Conservation (phyloP, 2,113 vertebrate genomes). For the Melanocharis versteri region DNA sequence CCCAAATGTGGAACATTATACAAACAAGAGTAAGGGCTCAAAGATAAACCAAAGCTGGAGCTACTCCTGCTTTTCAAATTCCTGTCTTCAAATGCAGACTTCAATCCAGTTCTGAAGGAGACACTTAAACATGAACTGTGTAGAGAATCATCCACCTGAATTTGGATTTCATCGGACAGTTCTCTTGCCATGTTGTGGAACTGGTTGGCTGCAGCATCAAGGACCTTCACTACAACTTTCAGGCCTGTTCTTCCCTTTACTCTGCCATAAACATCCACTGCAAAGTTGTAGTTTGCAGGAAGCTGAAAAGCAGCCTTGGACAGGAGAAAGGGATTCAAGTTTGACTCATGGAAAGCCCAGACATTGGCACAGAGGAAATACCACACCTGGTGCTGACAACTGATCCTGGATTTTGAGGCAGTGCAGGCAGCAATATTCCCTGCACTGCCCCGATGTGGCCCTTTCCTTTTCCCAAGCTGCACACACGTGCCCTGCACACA, state of each 20-base stretch:
- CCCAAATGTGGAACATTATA: not conserved
- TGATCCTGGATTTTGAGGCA: not conserved
- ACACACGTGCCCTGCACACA: fast-evolving
- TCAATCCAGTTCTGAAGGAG: not conserved
- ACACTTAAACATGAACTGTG: not conserved
- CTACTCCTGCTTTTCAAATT: not conserved
- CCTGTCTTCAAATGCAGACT: not conserved
- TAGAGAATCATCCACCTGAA: conserved; percentile 79
- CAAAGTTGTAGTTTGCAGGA: conserved; percentile 84
- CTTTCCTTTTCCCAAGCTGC: not conserved
- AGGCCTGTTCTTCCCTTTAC: conserved; percentile 86
- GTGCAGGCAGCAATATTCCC: not conserved
- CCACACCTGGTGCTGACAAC: not conserved
- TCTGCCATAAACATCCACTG: conserved; percentile 84
- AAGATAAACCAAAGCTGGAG: not conserved
- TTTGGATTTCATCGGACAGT: conserved; percentile 89
- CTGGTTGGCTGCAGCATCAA: conserved; percentile 78
- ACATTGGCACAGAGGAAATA: not conserved
- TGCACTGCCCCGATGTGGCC: not conserved
- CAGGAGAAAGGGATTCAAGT: not conserved
- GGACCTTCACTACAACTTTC: conserved; percentile 81
- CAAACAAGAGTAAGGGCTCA: not conserved
- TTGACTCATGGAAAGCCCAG: not conserved
- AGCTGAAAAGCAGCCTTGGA: conserved; percentile 83
- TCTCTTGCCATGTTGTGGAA: conserved; percentile 75